Evolutionary conservation across 2,888 invertebrate species (phyloP).

Genomic region (Parochlus steinenii): DNA sequence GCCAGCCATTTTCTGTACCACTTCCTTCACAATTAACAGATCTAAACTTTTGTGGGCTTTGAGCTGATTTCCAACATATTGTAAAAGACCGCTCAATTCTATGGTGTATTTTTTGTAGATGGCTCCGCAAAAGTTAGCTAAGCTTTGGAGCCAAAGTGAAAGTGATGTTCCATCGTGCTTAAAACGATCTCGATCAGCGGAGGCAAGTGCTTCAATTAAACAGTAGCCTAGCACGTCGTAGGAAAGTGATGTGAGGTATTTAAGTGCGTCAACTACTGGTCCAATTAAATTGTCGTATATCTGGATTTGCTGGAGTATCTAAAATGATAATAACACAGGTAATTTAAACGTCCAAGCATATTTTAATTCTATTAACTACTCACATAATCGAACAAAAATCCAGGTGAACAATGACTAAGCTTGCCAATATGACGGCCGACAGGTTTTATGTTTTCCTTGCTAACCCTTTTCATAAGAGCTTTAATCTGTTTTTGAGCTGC

Average conservation of each 20-base stretch:
- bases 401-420: conserved; percentile 89
- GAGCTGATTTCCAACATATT: conserved; percentile 93
- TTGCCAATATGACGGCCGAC: conserved; percentile 93
- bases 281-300: conserved; percentile 86
- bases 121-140: conserved; percentile 89
- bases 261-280: conserved; percentile 94
- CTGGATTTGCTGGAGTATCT: conserved; percentile 67
- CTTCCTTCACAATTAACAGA: conserved; percentile 83
- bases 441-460: conserved; percentile 96
- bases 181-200: conserved; percentile 56
- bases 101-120: conserved; percentile 95
- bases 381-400: conserved; percentile 91
- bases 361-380: conserved; percentile 14
- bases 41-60: conserved; percentile 90
- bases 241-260: conserved; percentile 86
- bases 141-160: conserved; percentile 84
- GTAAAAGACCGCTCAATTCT: conserved; percentile 85
- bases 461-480: conserved; percentile 91
- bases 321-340: conserved; percentile 15
- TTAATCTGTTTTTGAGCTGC: conserved; percentile 83
- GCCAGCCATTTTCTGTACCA: conserved; percentile 98
- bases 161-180: conserved; percentile 84
- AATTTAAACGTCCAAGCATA: conserved; percentile 1
- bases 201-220: conserved; percentile 78
- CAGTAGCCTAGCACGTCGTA: conserved; percentile 94